These are phyloP conservation scores for Leuciscus idus DNA, from an alignment of 2,113 vertebrate species.

Conservation along the genomic window DNA sequence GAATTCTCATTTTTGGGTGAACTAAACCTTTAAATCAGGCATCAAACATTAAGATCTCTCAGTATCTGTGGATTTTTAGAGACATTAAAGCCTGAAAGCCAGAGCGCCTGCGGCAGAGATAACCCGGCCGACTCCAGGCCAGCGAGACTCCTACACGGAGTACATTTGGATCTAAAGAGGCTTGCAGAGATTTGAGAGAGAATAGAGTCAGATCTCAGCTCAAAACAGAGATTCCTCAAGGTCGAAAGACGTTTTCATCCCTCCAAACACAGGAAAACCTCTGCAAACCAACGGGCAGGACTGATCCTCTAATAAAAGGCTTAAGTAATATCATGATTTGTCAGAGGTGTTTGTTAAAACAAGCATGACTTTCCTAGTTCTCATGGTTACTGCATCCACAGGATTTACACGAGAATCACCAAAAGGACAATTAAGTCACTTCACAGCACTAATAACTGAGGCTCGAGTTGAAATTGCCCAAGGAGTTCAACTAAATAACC, in stretches of 20 bases:
- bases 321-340: background rate
- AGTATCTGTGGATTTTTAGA: background rate
- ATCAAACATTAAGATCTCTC: too few species aligned
- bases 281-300: background rate
- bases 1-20: too few species aligned
- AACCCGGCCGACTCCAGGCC: background rate
- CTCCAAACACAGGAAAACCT: background rate
- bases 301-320: background rate
- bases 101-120: background rate
- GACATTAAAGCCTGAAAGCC: background rate
- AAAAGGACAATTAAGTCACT: background rate
- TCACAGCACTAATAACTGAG: background rate
- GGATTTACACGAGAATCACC: conserved; percentile 18
- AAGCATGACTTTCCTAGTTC: background rate
- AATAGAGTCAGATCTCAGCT: background rate
- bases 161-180: background rate
- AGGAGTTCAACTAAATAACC: background rate
- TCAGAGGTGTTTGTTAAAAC: background rate
- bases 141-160: background rate
- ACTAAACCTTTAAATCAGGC: too few species aligned
- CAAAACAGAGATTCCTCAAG: background rate
- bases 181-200: background rate
- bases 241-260: background rate
- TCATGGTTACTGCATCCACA: background rate
- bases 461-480: background rate